phyloP scores from a whole-genome alignment of 2,113 vertebrate species.

The Ardeotis arabs region DNA sequence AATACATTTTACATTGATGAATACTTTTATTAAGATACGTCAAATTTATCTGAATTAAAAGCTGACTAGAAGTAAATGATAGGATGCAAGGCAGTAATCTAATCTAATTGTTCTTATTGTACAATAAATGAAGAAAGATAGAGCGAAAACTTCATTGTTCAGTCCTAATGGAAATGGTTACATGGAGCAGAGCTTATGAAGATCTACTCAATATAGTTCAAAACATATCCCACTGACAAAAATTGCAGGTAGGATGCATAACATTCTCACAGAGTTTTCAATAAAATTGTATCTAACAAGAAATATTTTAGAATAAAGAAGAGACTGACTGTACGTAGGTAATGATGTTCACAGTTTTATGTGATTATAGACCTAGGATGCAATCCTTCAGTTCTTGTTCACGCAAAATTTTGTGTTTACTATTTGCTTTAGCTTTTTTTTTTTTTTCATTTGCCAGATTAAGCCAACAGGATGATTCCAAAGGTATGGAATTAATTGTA shows the following conservation, averaged over 20 bases:
- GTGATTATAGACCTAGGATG: background rate
- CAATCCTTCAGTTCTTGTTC: background rate
- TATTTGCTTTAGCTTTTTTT: background rate
- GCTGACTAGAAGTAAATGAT: constrained; percentile 32
- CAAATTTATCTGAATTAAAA: constrained; percentile 58
- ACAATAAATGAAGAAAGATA: constrained; percentile 12
- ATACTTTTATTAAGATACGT: constrained; percentile 51
- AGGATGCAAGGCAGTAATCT: constrained; percentile 37
- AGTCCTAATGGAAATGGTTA: background rate
- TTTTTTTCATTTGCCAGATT: background rate
- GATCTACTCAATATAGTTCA: background rate
- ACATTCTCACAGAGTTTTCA: background rate
- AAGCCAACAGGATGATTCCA: background rate
- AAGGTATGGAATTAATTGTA: background rate
- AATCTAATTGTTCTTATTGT: constrained; percentile 33
- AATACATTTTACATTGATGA: constrained; percentile 19
- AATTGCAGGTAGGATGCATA: background rate
- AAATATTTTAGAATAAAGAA: background rate
- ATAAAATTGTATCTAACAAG: background rate
- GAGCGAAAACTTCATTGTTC: background rate
- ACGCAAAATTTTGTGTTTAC: background rate
- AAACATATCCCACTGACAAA: background rate
- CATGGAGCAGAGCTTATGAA: background rate
- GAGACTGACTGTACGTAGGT: background rate
- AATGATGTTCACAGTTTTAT: background rate